Evolutionary conservation across 2,888 invertebrate genomes (phyloP), one percentile per base, ranked within the genome.

Genomic region (Drosophila algonquin): DNA sequence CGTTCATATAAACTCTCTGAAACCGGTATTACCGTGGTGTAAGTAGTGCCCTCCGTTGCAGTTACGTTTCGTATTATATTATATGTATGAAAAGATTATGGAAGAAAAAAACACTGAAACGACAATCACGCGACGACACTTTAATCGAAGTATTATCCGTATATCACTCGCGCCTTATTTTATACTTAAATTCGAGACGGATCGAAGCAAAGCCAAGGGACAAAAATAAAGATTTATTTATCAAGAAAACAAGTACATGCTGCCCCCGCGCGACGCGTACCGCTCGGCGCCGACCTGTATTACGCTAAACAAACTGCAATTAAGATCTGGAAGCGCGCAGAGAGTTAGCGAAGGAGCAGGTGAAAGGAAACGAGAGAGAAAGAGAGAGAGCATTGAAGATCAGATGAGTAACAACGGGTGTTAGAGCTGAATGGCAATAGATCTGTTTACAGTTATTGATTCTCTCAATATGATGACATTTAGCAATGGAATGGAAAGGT

Each of bases 161-260:
- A 70, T 56, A 75, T 73, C 59, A 50, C 69, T 27, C 45, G 45
- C 70, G 50, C 57, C 59, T 75, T 63, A 69, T 77, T 75, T 75
- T 81, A 84, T 77, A 83, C 79, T 44, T 60, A 6, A 51, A 53
- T 48, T 21, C 48, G 46, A 18, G 24, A 46, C 30, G 8, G 40
- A 48, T 46, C 46, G 45, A 44, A 21, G 16, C 46, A 48, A 3
- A n/a, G 40, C 40, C 0, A 7, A 65, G 58, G 21, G 16, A 53
- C 53, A 55, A 40, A 35, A 63, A 63, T 21, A 21, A 48, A 46
- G 48, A 35, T 46, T 16, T 53, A 68, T 57, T 65, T 51, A 57
- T 65, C 40, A 24, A 6, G 52, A 24, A 6, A 67, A 55, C 55
- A 40, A 18, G 32, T 47, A 16, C 21, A 14, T n/a, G 40, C 40